These are phyloP conservation scores for Megaleporinus macrocephalus DNA, from an alignment of 2,113 vertebrate species.

Conservation along the genomic window DNA sequence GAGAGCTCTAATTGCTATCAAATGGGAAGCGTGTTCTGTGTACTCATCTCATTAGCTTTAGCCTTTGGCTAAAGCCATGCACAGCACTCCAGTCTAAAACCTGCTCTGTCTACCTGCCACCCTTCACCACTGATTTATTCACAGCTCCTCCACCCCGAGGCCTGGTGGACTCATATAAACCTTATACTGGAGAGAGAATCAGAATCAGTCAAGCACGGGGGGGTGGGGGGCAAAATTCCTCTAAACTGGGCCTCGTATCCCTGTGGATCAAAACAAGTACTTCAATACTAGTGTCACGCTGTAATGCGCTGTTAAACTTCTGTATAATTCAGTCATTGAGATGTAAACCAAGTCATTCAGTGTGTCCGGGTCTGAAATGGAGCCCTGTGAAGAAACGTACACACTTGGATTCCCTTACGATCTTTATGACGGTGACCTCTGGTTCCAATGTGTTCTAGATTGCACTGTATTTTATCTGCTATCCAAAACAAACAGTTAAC, in stretches of 20 bases:
- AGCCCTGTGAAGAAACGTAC: too few species aligned
- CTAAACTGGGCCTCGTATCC: not conserved
- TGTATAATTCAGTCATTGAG: too few species aligned
- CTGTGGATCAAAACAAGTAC: too few species aligned
- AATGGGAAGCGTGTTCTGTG: constrained; percentile 80
- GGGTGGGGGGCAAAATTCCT: not conserved
- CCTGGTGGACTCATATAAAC: not conserved
- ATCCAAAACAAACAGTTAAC: too few species aligned
- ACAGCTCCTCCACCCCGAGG: not conserved
- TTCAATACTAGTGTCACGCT: too few species aligned
- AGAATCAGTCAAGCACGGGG: not conserved
- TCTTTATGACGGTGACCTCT: too few species aligned
- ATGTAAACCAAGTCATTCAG: too few species aligned
- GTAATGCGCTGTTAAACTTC: too few species aligned
- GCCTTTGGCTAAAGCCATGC: constrained; percentile 62
- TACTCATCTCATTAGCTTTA: constrained; percentile 83
- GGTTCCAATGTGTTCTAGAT: too few species aligned
- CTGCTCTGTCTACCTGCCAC: constrained; percentile 40
- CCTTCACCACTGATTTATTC: not conserved
- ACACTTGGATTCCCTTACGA: too few species aligned
- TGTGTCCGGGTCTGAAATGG: too few species aligned
- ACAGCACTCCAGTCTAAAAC: not conserved
- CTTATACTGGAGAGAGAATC: not conserved
- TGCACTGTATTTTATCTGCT: too few species aligned
- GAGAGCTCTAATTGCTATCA: constrained; percentile 88